Percentiles rank a stretch among this genome's conserved stretches.
These are phyloP conservation scores for Chromoteleia sp. DNA, from an alignment of 2,888 invertebrate species.

Conservation along the genomic window DNA sequence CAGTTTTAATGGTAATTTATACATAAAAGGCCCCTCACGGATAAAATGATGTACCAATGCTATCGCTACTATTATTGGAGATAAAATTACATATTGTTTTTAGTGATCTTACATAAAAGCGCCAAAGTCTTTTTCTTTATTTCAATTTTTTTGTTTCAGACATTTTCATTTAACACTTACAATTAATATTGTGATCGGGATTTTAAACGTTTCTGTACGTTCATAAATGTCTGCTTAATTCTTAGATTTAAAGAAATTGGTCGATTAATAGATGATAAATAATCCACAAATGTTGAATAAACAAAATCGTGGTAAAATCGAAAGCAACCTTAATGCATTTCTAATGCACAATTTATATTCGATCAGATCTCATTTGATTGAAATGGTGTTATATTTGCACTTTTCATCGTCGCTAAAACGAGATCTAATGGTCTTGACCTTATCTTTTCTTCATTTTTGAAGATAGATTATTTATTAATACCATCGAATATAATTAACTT, in stretches of 20 bases:
- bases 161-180: slow-evolving; percentile 46
- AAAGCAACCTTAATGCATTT: slow-evolving; percentile 17
- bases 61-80: slow-evolving; percentile 26
- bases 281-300: slow-evolving; percentile 31
- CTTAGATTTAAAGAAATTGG: slow-evolving; percentile 76
- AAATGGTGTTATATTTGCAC: slow-evolving; percentile 35
- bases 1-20: slow-evolving; percentile 37
- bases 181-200: slow-evolving; percentile 56
- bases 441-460: slow-evolving; percentile 13
- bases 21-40: slow-evolving; percentile 39
- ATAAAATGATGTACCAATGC: slow-evolving; percentile 36
- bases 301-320: slow-evolving; percentile 20
- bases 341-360: slow-evolving; percentile 25
- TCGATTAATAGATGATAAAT: slow-evolving; percentile 74
- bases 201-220: slow-evolving; percentile 47
- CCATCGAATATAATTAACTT: slow-evolving; percentile 32
- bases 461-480: slow-evolving; percentile 20
- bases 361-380: slow-evolving; percentile 18
- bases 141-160: slow-evolving; percentile 35
- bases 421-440: slow-evolving; percentile 24
- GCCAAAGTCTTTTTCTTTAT: slow-evolving; percentile 34
- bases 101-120: slow-evolving; percentile 51
- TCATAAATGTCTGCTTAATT: slow-evolving; percentile 48
- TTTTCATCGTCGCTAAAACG: slow-evolving; percentile 16
- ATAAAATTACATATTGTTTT: slow-evolving; percentile 35